A percentile compares a stretch with the other conserved stretches of the same genome.
Evolutionary conservation across 2,113 vertebrate genomes (phyloP).

Genomic region (Sebastes schlegelii): DNA sequence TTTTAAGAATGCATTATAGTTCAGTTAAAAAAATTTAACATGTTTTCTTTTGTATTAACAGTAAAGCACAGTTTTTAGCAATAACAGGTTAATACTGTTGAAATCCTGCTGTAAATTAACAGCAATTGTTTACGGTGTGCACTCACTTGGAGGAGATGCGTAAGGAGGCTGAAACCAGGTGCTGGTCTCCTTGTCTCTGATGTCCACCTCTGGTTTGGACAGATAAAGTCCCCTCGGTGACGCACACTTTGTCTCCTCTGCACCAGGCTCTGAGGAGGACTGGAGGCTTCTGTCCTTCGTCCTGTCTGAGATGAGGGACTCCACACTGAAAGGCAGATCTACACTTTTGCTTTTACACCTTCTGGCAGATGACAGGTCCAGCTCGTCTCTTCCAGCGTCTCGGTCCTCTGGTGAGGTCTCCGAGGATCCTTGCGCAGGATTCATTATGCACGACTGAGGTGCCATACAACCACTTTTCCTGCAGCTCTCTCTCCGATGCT

Average conservation of each 20-base stretch:
- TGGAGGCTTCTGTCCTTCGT: constrained; percentile 58
- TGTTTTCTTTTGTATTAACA: no score
- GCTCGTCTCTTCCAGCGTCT: constrained; percentile 63
- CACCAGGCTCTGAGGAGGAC: constrained; percentile 42
- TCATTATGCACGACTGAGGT: constrained; percentile 85
- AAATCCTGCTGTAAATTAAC: no score
- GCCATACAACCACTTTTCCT: constrained; percentile 83
- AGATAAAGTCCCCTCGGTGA: constrained; percentile 71
- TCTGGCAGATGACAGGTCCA: constrained; percentile 70
- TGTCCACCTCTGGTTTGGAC: constrained; percentile 68
- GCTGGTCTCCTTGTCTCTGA: constrained; percentile 72
- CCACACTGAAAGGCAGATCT: constrained; percentile 86
- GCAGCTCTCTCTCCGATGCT: constrained; percentile 31
- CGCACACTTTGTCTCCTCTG: constrained; percentile 62
- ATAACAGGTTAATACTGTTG: no score
- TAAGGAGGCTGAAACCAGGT: constrained; percentile 76
- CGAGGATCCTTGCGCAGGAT: constrained; percentile 82
- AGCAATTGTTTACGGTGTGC: no score
- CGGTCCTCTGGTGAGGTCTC: constrained; percentile 69
- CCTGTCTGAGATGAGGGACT: constrained; percentile 85
- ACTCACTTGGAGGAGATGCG: constrained; percentile 82
- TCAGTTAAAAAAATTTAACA: no score
- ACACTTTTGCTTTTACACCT: constrained; percentile 74
- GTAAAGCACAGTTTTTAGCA: no score
- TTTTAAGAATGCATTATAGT: no score